Conservation (phyloP, 2,888 invertebrate genomes). For the Andrena trimmerana region DNA sequence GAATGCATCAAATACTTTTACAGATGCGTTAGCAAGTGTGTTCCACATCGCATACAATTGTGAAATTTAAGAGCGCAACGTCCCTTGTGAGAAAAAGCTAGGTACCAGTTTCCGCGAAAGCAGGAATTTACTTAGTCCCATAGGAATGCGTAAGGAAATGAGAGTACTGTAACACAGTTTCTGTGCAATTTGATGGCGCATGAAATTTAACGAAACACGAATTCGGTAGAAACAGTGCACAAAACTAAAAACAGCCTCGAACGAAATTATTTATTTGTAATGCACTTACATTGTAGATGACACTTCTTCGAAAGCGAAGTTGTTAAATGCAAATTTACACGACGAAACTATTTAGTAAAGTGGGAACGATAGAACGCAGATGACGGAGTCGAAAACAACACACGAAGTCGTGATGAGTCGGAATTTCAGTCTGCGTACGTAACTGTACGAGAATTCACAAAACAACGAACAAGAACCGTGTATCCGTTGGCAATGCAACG, state of each 20-base stretch:
- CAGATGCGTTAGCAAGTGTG: conserved; percentile 1
- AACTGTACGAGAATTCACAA: background rate
- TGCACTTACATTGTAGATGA: background rate
- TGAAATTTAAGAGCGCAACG: conserved; percentile 10
- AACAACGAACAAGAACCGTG: background rate
- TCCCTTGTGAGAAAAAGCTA: background rate
- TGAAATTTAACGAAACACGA: background rate
- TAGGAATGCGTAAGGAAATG: background rate
- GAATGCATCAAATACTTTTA: background rate
- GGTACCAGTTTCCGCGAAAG: background rate
- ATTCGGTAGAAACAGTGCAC: background rate
- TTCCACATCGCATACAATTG: background rate
- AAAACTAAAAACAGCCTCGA: background rate
- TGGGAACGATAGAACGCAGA: background rate
- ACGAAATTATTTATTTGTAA: background rate
- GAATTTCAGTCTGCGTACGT: background rate
- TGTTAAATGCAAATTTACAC: background rate
- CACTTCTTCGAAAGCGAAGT: background rate
- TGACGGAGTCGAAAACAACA: background rate
- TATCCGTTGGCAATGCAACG: background rate
- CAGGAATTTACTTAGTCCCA: background rate
- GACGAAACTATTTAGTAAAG: background rate
- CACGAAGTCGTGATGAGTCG: background rate
- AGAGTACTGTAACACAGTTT: background rate
- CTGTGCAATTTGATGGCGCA: background rate